These are phyloP conservation scores for Drosophila mayaguana DNA, from an alignment of 2,888 invertebrate species.

Conservation along the genomic window DNA sequence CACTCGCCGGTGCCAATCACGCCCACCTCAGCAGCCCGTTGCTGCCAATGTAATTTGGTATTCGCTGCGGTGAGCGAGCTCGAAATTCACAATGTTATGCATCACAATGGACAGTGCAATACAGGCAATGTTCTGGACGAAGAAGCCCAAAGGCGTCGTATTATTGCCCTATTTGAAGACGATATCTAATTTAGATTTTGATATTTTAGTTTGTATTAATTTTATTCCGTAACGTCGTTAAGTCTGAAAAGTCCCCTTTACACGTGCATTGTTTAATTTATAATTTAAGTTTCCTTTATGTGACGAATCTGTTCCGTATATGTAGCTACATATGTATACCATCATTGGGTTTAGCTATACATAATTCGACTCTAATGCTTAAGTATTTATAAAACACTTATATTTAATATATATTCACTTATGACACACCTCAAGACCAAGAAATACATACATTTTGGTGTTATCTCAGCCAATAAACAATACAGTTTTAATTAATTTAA, in stretches of 20 bases:
- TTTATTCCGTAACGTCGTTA: slow-evolving; percentile 16
- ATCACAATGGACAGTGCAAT: slow-evolving; percentile 72
- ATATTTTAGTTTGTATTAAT: not conserved
- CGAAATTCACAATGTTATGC: slow-evolving; percentile 82
- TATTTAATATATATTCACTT: no score
- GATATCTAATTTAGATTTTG: slow-evolving; percentile 54
- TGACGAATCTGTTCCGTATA: not conserved
- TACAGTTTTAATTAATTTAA: not conserved
- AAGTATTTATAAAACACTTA: slow-evolving; percentile 36
- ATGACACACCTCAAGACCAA: not conserved
- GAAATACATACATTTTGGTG: slow-evolving; percentile 4
- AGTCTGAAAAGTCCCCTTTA: slow-evolving; percentile 33
- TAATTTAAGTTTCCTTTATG: slow-evolving; percentile 9
- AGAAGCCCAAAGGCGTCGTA: slow-evolving; percentile 76
- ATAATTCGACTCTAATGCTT: not conserved
- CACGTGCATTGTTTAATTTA: slow-evolving; percentile 13
- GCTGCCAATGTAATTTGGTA: slow-evolving; percentile 80
- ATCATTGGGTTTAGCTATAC: slow-evolving; percentile 2
- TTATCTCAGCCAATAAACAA: not conserved
- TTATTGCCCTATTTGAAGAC: slow-evolving; percentile 84
- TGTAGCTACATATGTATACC: not conserved
- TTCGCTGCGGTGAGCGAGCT: slow-evolving; percentile 81
- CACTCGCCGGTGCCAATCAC: slow-evolving; percentile 29
- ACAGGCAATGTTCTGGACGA: slow-evolving; percentile 46
- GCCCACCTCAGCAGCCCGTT: slow-evolving; percentile 78